Evolutionary conservation across 2,113 vertebrate genomes (phyloP).

Genomic region (Microcebus tavaratra): DNA sequence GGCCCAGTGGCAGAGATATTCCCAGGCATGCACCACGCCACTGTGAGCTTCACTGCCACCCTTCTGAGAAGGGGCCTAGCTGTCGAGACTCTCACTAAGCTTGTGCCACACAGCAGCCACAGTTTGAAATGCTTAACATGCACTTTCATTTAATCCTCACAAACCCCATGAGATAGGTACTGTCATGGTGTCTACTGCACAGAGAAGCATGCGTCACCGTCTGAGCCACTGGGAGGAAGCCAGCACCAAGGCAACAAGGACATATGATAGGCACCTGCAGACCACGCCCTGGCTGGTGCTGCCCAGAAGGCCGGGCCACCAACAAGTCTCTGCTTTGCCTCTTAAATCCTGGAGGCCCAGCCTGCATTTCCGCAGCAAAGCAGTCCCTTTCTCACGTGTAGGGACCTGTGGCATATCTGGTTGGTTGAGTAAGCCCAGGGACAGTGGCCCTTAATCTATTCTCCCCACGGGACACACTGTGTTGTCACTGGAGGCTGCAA

Average conservation of each 20-base stretch:
- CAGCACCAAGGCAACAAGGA: not conserved
- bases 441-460: not conserved
- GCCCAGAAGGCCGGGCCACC: not conserved
- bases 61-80: not conserved
- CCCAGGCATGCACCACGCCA: not conserved
- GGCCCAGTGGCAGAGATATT: not conserved
- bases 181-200: not conserved
- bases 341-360: not conserved
- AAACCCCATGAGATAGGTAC: not conserved
- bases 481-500: not conserved
- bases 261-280: not conserved
- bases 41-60: not conserved
- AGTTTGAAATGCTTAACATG: not conserved
- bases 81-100: not conserved
- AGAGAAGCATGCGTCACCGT: not conserved
- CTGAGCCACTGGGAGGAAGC: not conserved
- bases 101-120: too few species aligned
- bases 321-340: not conserved
- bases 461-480: not conserved
- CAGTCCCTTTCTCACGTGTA: not conserved
- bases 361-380: not conserved
- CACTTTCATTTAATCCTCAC: not conserved
- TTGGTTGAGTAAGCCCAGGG: not conserved
- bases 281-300: rapidly evolving
- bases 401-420: not conserved